Percentiles rank a stretch among this genome's conserved stretches.
These are phyloP conservation scores for Euplexia lucipara DNA, from an alignment of 2,888 invertebrate genomes.

Conservation along the genomic window DNA sequence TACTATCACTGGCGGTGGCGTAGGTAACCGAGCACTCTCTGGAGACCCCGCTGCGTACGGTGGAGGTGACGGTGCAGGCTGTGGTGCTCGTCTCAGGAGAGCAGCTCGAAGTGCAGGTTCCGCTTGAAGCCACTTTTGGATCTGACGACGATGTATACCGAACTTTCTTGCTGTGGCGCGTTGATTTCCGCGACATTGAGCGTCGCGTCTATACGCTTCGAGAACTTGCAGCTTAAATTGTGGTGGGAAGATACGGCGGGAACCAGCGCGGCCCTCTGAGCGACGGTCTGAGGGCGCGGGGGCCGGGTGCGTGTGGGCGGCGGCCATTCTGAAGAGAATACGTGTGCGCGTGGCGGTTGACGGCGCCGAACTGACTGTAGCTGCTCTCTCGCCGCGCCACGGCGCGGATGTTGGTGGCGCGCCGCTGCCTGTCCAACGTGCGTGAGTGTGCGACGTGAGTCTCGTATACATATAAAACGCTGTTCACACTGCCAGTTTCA, in stretches of 20 bases:
- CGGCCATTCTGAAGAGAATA: slow-evolving; percentile 81
- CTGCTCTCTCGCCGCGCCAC: slow-evolving; percentile 80
- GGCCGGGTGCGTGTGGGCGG: slow-evolving; percentile 87
- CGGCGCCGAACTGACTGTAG: slow-evolving; percentile 89
- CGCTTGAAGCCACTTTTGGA: slow-evolving; percentile 97
- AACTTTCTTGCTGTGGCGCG: slow-evolving; percentile 97
- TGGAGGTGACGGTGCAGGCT: slow-evolving; percentile 87
- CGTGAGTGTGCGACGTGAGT: slow-evolving; percentile 88
- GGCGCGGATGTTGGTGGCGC: slow-evolving; percentile 87
- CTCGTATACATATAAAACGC: slow-evolving; percentile 80
- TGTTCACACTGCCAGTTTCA: slow-evolving; percentile 67
- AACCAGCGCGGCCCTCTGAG: slow-evolving; percentile 93
- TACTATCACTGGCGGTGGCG: slow-evolving; percentile 79
- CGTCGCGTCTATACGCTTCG: slow-evolving; percentile 96
- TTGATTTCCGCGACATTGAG: slow-evolving; percentile 97
- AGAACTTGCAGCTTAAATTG: slow-evolving; percentile 97
- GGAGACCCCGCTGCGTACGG: slow-evolving; percentile 86
- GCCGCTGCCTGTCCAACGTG: slow-evolving; percentile 89
- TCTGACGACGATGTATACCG: slow-evolving; percentile 96
- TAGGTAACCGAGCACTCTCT: slow-evolving; percentile 85
- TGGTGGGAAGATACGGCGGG: slow-evolving; percentile 96
- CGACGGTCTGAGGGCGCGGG: slow-evolving; percentile 88
- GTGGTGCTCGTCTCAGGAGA: slow-evolving; percentile 89
- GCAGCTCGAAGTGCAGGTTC: slow-evolving; percentile 95
- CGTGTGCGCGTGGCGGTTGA: slow-evolving; percentile 87